phyloP scores from a whole-genome alignment of 2,888 invertebrate genomes.

The Hetaerina titia region DNA sequence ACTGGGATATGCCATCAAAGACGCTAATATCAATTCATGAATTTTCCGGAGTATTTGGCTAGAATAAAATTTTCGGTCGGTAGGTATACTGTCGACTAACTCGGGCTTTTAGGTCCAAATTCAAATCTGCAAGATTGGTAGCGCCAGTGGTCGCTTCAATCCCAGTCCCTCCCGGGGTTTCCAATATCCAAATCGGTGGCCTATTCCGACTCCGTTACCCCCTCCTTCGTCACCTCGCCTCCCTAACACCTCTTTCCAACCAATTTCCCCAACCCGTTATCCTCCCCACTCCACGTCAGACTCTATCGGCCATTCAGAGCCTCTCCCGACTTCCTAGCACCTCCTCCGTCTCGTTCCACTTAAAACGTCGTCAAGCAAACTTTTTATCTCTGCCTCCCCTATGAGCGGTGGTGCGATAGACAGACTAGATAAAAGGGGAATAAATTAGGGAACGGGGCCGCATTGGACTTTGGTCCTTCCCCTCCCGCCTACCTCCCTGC shows the following conservation, averaged over 20 bases:
- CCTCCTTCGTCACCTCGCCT: neutral
- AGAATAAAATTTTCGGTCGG: no score
- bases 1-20: no score
- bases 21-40: no score
- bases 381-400: neutral
- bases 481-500: neutral
- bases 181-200: neutral
- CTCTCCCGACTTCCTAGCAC: neutral
- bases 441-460: neutral
- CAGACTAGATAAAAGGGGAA: neutral
- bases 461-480: neutral
- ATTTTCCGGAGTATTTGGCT: no score
- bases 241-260: neutral
- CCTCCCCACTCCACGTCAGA: neutral
- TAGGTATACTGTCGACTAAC: no score
- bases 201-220: neutral
- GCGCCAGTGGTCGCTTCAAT: neutral
- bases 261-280: neutral
- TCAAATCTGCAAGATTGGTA: neutral
- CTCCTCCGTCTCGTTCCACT: neutral
- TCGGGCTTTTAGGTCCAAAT: no score
- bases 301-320: neutral
- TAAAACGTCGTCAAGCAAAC: constrained; percentile 31
- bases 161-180: neutral
- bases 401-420: neutral